These are phyloP conservation scores for Dendroctonus valens DNA, from an alignment of 1,140 invertebrate species.

Conservation along the genomic window DNA sequence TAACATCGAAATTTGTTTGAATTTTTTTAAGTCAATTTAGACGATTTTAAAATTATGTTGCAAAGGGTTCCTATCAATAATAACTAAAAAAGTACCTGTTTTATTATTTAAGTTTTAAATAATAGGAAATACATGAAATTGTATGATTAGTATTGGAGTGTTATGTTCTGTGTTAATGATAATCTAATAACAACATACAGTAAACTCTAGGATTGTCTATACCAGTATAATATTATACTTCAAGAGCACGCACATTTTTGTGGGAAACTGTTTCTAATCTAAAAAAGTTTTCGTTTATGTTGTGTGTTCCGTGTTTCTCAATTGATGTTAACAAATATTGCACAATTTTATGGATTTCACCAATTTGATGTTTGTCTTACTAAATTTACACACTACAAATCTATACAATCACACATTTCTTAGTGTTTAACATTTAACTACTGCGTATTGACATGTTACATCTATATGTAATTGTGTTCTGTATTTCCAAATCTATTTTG, in stretches of 20 bases:
- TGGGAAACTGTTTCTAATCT: neutral
- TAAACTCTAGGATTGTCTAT: neutral
- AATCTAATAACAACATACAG: neutral
- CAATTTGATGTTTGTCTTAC: neutral
- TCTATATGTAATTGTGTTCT: no score
- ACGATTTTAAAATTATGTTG: neutral
- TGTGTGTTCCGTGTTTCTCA: neutral
- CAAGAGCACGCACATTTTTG: neutral
- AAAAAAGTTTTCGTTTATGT: neutral
- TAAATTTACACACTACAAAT: neutral
- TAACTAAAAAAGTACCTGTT: neutral
- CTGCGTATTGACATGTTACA: no score
- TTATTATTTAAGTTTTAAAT: slow-evolving; percentile 4
- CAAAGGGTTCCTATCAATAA: neutral
- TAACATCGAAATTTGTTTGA: slow-evolving; percentile 7
- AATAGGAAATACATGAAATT: slow-evolving; percentile 6
- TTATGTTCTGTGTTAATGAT: slow-evolving; percentile 8
- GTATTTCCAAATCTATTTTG: no score
- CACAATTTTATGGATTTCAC: no score
- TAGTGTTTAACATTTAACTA: no score
- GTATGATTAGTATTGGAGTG: neutral
- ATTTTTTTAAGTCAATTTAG: no score
- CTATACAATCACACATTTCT: neutral
- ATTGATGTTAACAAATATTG: neutral
- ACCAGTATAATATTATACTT: neutral